Evolutionary conservation across 2,888 invertebrate genomes (phyloP).

Genomic region (Tenthredo distinguenda): DNA sequence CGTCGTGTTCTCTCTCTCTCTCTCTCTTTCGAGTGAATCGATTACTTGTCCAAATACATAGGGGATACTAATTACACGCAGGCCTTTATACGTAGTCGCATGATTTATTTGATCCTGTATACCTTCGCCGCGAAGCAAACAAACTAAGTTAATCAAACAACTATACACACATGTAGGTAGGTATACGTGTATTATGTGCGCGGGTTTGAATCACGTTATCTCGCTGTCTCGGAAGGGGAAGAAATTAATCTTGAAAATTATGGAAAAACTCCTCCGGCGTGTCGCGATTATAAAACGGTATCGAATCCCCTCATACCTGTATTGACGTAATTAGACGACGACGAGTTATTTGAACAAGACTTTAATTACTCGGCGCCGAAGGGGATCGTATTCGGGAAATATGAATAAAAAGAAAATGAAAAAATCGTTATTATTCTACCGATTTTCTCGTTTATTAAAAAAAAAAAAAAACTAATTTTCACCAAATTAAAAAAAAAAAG

Average conservation of each 20-base stretch:
- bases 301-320: not conserved
- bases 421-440: not conserved
- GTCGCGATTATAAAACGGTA: not conserved
- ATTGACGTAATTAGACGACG: not conserved
- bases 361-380: not conserved
- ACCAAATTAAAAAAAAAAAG: not conserved
- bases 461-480: no score
- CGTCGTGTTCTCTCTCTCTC: not conserved
- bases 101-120: conserved; percentile 27
- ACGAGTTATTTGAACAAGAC: not conserved
- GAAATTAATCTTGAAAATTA: not conserved
- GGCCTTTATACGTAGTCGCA: conserved; percentile 1
- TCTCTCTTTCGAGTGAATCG: conserved; percentile 18
- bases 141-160: conserved; percentile 22
- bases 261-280: not conserved
- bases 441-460: not conserved
- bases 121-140: not conserved
- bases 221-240: not conserved
- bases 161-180: not conserved
- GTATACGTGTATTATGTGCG: not conserved
- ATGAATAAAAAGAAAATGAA: not conserved
- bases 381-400: not conserved
- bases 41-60: conserved; percentile 41
- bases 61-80: conserved; percentile 30
- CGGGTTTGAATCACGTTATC: not conserved